phyloP scores from a whole-genome alignment of 1,140 invertebrate species.

The Brachionus sp. region DNA sequence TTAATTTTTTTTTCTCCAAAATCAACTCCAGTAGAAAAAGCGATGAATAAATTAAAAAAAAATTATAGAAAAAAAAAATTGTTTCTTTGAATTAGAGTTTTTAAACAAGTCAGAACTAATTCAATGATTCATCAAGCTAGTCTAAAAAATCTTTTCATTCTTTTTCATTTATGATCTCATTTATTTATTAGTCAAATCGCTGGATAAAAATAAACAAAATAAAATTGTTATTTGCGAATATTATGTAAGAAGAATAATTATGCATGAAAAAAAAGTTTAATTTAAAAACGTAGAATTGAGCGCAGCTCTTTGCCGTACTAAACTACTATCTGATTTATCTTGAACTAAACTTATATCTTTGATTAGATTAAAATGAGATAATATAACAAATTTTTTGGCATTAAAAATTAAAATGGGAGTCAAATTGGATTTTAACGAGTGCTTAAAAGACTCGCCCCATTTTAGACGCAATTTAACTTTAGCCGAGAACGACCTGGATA shows the following conservation, averaged over 20 bases:
- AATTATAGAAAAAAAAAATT: not conserved
- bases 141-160: not conserved
- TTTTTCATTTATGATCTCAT: not conserved
- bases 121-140: not conserved
- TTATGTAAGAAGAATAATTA: not conserved
- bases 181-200: not conserved
- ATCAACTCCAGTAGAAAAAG: not conserved
- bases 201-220: not conserved
- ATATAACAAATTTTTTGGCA: not conserved
- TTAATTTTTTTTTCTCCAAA: not conserved
- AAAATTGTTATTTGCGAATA: not conserved
- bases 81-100: not conserved
- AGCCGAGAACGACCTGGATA: constrained; percentile 16
- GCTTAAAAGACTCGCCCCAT: constrained; percentile 31
- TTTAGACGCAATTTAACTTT: not conserved
- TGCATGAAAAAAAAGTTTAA: not conserved
- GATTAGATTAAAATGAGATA: constrained; percentile 12
- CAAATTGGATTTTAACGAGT: constrained; percentile 35
- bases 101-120: not conserved
- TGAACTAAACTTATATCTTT: not conserved
- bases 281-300: not conserved
- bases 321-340: not conserved
- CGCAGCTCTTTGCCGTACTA: not conserved
- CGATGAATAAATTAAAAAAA: not conserved
- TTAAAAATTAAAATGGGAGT: constrained; percentile 23